These are phyloP conservation scores for Clistopyga incitator DNA, from an alignment of 2,888 invertebrate species.

Conservation along the genomic window DNA sequence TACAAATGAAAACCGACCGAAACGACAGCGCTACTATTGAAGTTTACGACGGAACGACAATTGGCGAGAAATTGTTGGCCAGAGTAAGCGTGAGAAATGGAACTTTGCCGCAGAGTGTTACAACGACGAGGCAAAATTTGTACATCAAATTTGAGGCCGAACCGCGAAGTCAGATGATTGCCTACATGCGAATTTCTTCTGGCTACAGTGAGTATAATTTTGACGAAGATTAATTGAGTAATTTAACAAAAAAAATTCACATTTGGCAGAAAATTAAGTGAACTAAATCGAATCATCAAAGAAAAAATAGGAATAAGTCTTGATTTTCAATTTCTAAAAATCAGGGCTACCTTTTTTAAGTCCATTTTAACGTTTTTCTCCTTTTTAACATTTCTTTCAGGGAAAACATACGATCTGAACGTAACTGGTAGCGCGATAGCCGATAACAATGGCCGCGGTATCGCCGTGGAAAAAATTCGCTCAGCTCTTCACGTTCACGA, in stretches of 20 bases:
- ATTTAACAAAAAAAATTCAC: neutral
- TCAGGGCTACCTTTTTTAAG: neutral
- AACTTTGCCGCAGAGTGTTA: constrained; percentile 95
- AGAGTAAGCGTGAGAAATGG: constrained; percentile 92
- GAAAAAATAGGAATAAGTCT: neutral
- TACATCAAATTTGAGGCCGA: constrained; percentile 92
- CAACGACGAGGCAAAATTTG: constrained; percentile 92
- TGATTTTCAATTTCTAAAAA: neutral
- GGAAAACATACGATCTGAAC: constrained; percentile 93
- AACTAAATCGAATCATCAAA: neutral
- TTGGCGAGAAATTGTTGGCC: constrained; percentile 89
- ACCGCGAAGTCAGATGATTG: constrained; percentile 89
- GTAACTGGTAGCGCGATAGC: constrained; percentile 93
- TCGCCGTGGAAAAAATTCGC: constrained; percentile 95
- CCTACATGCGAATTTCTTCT: constrained; percentile 92
- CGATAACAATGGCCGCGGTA: constrained; percentile 97
- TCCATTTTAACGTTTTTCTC: neutral
- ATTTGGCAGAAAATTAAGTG: neutral
- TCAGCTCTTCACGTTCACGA: constrained; percentile 94
- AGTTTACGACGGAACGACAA: constrained; percentile 91
- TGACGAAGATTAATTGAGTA: neutral
- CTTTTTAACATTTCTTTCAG: constrained; percentile 75
- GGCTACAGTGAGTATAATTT: constrained; percentile 86
- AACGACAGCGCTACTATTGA: constrained; percentile 91
- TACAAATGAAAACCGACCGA: constrained; percentile 91